Conservation (phyloP, 2,888 invertebrate genomes). For the Melieria picta region DNA sequence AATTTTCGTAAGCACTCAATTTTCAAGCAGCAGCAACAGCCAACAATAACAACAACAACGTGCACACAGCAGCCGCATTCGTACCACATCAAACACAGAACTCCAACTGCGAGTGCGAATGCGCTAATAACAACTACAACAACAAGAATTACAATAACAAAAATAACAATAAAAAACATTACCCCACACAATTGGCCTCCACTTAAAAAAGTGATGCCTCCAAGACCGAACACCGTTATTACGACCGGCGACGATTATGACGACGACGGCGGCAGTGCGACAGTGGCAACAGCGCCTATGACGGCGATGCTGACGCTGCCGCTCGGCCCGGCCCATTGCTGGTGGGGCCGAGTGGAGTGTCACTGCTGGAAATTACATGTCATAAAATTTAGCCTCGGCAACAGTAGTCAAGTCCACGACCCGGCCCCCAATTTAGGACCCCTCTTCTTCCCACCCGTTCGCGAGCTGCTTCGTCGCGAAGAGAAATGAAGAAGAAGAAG, state of each 20-base stretch:
- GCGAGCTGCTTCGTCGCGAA: too few species aligned
- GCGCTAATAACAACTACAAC: conserved; percentile 6
- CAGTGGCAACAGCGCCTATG: not conserved
- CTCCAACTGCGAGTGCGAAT: conserved; percentile 15
- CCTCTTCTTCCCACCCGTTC: too few species aligned
- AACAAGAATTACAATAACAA: conserved; percentile 11
- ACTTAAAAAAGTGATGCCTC: conserved; percentile 2
- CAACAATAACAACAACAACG: conserved; percentile 5
- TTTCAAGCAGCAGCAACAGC: conserved; percentile 11
- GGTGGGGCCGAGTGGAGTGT: too few species aligned
- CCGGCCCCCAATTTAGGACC: too few species aligned
- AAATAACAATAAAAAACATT: conserved; percentile 20
- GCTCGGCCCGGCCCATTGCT: too few species aligned
- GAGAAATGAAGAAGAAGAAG: not conserved
- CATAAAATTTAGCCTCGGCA: too few species aligned
- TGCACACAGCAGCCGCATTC: conserved; percentile 5
- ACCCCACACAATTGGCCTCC: conserved; percentile 26
- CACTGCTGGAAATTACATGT: too few species aligned
- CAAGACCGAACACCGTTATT: not conserved
- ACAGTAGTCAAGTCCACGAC: too few species aligned
- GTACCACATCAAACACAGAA: conserved; percentile 6
- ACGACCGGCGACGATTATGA: conserved; percentile 2
- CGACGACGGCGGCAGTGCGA: not conserved
- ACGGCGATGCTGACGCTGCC: not conserved
- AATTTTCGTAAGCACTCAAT: conserved; percentile 24